Percentiles rank a stretch among this genome's conserved stretches.
Conservation (phyloP, 1,140 invertebrate species). For the Calliphora vicina region DNA sequence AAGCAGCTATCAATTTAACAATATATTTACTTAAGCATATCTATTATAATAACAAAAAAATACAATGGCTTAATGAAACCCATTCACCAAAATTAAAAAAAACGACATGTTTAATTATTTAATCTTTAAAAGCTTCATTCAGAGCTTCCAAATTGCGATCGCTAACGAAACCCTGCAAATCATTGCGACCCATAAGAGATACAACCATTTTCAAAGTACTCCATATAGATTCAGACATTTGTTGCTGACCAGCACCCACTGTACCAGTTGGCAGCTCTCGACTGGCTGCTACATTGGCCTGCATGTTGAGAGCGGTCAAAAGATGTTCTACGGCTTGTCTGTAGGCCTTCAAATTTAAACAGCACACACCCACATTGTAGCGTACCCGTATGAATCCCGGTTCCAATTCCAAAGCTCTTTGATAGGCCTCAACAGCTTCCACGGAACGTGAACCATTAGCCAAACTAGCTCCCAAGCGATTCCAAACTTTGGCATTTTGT, state of each 20-base stretch:
- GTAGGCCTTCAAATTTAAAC: constrained; percentile 94
- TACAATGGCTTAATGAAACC: no score
- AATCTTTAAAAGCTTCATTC: constrained; percentile 57
- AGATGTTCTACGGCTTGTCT: constrained; percentile 96
- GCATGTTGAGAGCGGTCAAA: constrained; percentile 90
- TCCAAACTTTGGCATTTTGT: constrained; percentile 95
- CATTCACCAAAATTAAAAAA: no score
- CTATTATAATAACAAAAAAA: no score
- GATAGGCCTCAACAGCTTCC: constrained; percentile 96
- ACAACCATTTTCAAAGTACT: constrained; percentile 90
- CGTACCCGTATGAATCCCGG: constrained; percentile 96
- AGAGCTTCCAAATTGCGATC: constrained; percentile 54
- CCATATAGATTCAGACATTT: constrained; percentile 95
- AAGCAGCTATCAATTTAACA: no score
- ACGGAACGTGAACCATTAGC: constrained; percentile 95
- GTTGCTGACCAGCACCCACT: constrained; percentile 65
- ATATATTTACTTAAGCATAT: no score
- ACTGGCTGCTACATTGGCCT: constrained; percentile 77
- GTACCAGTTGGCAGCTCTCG: constrained; percentile 64
- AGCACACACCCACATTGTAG: constrained; percentile 98
- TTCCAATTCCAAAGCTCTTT: constrained; percentile 86
- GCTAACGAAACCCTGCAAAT: constrained; percentile 67
- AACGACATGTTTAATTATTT: background rate
- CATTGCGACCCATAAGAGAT: constrained; percentile 83
- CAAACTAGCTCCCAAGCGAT: constrained; percentile 94